phyloP scores from a whole-genome alignment of 2,113 vertebrate genomes.

The Ameiurus melas region DNA sequence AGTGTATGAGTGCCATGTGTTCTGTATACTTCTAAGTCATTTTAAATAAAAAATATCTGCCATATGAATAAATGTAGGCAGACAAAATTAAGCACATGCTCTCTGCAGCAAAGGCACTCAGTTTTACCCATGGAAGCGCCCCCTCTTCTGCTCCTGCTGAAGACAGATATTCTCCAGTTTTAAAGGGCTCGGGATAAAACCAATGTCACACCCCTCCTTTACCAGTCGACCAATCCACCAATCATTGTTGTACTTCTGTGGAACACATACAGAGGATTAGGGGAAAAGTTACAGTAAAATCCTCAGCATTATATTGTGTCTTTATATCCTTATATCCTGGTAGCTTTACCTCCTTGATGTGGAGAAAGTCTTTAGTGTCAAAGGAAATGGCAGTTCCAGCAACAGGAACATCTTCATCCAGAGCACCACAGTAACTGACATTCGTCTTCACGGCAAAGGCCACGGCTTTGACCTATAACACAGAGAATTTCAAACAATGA shows the following conservation, averaged over 20 bases:
- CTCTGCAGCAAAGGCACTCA: neutral
- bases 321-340: neutral
- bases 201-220: slow-evolving; percentile 96
- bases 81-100: neutral
- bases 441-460: slow-evolving; percentile 97
- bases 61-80: neutral
- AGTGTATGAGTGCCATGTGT: neutral
- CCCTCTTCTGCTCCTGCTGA: slow-evolving; percentile 93
- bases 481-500: neutral
- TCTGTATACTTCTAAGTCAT: neutral
- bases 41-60: neutral
- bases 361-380: slow-evolving; percentile 97
- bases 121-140: slow-evolving; percentile 90
- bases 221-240: slow-evolving; percentile 99
- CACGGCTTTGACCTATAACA: slow-evolving; percentile 86
- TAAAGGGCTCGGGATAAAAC: slow-evolving; percentile 95
- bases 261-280: neutral
- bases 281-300: neutral
- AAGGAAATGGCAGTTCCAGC: slow-evolving; percentile 93
- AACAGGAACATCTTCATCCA: slow-evolving; percentile 96
- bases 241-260: slow-evolving; percentile 97
- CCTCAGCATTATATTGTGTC: neutral
- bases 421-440: slow-evolving; percentile 92
- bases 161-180: slow-evolving; percentile 92
- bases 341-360: slow-evolving; percentile 91